phyloP scores from a whole-genome alignment of 2,113 vertebrate species.

The Agelaius tricolor region DNA sequence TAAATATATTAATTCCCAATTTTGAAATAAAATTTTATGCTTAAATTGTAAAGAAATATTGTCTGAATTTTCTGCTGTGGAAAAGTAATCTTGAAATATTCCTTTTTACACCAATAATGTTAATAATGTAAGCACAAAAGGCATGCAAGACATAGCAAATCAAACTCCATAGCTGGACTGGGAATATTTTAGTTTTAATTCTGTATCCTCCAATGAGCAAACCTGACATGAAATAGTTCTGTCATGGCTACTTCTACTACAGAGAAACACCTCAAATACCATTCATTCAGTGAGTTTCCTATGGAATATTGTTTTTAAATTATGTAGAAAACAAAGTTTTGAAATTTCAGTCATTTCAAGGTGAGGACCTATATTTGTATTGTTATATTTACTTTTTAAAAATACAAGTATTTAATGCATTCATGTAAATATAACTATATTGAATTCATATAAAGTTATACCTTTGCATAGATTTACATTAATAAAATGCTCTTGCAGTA shows the following conservation, averaged over 20 bases:
- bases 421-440: neutral
- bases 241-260: neutral
- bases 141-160: neutral
- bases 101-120: neutral
- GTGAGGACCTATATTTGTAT: neutral
- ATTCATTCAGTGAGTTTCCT: neutral
- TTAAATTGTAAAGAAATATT: neutral
- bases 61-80: neutral
- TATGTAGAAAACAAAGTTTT: neutral
- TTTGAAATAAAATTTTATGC: neutral
- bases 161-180: neutral
- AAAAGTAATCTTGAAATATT: neutral
- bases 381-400: neutral
- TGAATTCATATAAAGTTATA: neutral
- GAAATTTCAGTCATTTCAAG: neutral
- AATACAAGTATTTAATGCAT: neutral
- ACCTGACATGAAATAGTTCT: neutral
- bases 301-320: neutral
- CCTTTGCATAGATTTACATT: neutral
- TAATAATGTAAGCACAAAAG: neutral
- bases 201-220: neutral
- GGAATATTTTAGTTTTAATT: neutral
- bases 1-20: accelerated
- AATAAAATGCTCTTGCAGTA: neutral
- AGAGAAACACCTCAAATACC: neutral